A percentile compares a stretch with the other conserved stretches of the same genome.
These are phyloP conservation scores for Hirudinaria manillensis DNA, from an alignment of 2,888 invertebrate species.

Conservation along the genomic window DNA sequence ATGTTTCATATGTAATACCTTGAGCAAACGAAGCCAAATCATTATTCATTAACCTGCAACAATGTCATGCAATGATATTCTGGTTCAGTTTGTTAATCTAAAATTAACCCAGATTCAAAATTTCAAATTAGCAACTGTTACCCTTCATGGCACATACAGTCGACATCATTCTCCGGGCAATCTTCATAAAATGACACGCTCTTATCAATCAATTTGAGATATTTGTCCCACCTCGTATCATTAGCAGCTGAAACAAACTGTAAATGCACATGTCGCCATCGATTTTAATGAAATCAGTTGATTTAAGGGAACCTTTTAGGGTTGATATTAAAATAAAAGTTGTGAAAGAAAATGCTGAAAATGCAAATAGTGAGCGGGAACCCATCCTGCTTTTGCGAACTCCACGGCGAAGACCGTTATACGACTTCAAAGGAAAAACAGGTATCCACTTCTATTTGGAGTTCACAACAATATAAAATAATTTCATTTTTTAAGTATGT, in stretches of 20 bases:
- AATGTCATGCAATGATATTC: neutral
- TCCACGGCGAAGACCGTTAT: too few relatives aligned
- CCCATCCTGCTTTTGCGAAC: too few relatives aligned
- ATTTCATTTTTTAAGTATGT: too few relatives aligned
- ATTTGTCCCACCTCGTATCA: slow-evolving; percentile 46
- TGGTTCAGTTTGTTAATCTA: neutral
- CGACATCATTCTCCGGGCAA: slow-evolving; percentile 42
- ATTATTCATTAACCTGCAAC: slow-evolving; percentile 60
- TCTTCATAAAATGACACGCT: slow-evolving; percentile 46
- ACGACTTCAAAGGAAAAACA: too few relatives aligned
- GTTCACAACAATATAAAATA: too few relatives aligned
- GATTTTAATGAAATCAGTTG: neutral
- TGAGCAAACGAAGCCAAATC: slow-evolving; percentile 67
- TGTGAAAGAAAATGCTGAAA: too few relatives aligned
- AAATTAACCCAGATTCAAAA: neutral
- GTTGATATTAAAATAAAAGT: too few relatives aligned
- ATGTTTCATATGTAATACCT: slow-evolving; percentile 67
- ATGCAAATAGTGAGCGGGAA: too few relatives aligned
- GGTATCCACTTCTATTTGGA: too few relatives aligned
- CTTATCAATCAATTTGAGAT: slow-evolving; percentile 45
- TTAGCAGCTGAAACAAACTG: slow-evolving; percentile 14
- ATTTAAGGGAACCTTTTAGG: neutral
- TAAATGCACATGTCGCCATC: neutral
- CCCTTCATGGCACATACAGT: slow-evolving; percentile 47
- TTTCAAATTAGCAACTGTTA: slow-evolving; percentile 28